phyloP scores from a whole-genome alignment of 2,113 vertebrate species.

The Nothocercus nigrocapillus region DNA sequence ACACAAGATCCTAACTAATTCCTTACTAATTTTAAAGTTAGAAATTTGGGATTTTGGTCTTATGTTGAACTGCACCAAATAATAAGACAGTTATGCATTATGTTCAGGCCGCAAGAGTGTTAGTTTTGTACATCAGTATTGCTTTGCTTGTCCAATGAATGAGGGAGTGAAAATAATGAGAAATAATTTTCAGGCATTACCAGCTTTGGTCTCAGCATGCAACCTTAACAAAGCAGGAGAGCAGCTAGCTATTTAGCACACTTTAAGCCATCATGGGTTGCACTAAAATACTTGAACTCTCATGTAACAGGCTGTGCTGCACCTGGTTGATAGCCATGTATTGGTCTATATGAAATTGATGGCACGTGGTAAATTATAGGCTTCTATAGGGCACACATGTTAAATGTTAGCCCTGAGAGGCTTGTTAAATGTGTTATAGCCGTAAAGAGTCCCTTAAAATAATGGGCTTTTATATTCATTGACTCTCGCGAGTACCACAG shows the following conservation, averaged over 20 bases:
- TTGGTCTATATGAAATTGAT: slow-evolving; percentile 46
- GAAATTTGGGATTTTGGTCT: not conserved
- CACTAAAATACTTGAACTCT: not conserved
- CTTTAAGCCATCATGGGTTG: not conserved
- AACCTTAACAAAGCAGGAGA: not conserved
- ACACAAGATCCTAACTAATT: not conserved
- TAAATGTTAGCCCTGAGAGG: slow-evolving; percentile 58
- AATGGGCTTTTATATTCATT: slow-evolving; percentile 43
- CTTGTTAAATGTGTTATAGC: slow-evolving; percentile 51
- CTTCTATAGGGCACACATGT: slow-evolving; percentile 37
- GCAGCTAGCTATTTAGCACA: not conserved
- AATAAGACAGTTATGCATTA: accelerated
- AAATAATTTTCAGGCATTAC: slow-evolving; percentile 48
- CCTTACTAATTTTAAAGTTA: not conserved
- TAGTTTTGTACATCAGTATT: not conserved
- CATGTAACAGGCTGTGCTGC: not conserved
- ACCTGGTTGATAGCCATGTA: slow-evolving; percentile 35
- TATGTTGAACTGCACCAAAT: not conserved
- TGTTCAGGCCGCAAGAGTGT: not conserved
- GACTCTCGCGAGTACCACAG: slow-evolving; percentile 43
- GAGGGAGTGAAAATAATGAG: slow-evolving; percentile 15
- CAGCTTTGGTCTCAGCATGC: slow-evolving; percentile 13
- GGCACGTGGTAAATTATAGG: slow-evolving; percentile 58
- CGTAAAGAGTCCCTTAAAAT: slow-evolving; percentile 55
- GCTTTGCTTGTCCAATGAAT: not conserved